Percentiles rank a stretch among this genome's conserved stretches.
phyloP scores from a whole-genome alignment of 2,888 invertebrate genomes.

The Kuschelorhynchus macadamiae region DNA sequence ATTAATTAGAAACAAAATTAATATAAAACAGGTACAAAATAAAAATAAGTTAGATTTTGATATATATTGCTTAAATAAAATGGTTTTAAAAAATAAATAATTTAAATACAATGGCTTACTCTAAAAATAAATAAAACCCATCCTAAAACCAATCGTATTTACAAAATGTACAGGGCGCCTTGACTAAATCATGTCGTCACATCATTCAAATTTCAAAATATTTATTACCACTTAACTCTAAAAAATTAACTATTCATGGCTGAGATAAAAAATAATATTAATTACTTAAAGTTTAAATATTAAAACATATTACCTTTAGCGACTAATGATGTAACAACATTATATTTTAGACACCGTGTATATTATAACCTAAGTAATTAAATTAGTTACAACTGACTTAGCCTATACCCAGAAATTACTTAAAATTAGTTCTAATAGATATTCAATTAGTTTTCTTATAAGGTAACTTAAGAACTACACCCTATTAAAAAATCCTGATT shows the following conservation, averaged over 20 bases:
- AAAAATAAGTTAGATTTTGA: neutral
- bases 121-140: neutral
- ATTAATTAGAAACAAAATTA: conserved; percentile 15
- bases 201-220: conserved; percentile 17
- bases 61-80: conserved; percentile 4
- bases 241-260: neutral
- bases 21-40: conserved; percentile 10
- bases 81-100: conserved; percentile 8
- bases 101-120: neutral
- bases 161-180: conserved; percentile 40
- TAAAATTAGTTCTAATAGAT: conserved; percentile 8
- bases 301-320: neutral
- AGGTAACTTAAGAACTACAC: conserved; percentile 38
- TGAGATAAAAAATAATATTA: too few species aligned
- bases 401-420: conserved; percentile 27
- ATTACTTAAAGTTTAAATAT: too few species aligned
- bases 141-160: conserved; percentile 33
- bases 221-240: conserved; percentile 4
- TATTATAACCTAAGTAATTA: conserved; percentile 15
- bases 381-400: conserved; percentile 4
- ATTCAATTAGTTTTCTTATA: conserved; percentile 5
- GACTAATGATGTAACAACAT: conserved; percentile 14
- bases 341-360: conserved; percentile 27
- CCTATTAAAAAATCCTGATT: too few species aligned
- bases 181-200: conserved; percentile 9